Conservation (phyloP, 2,888 invertebrate species). For the Amphipoea oculea region DNA sequence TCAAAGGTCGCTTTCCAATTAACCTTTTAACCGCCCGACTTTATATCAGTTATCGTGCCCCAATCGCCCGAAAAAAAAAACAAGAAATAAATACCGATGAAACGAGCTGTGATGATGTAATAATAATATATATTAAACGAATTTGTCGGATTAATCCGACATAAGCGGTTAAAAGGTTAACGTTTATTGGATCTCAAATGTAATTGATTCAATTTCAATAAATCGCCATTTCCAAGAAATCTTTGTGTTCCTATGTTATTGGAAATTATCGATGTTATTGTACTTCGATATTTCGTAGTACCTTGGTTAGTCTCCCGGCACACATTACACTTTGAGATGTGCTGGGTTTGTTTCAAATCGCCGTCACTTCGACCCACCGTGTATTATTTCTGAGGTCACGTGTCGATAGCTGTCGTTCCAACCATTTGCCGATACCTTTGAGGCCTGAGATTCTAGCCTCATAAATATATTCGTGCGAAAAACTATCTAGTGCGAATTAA, state of each 20-base stretch:
- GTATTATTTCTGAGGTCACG: conserved; percentile 67
- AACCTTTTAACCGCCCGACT: too few species aligned
- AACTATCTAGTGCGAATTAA: conserved; percentile 35
- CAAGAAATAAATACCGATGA: too few species aligned
- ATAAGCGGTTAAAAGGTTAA: not conserved
- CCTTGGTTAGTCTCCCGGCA: conserved; percentile 57
- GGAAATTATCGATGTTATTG: conserved; percentile 12
- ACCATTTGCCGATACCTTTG: conserved; percentile 36
- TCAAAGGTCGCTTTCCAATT: conserved; percentile 27
- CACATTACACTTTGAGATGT: conserved; percentile 72
- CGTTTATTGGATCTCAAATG: conserved; percentile 31
- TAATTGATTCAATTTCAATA: conserved; percentile 34
- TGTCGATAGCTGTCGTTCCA: conserved; percentile 41
- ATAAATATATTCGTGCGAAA: conserved; percentile 54
- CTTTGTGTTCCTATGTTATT: conserved; percentile 17
- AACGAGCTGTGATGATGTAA: too few species aligned
- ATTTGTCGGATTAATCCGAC: too few species aligned
- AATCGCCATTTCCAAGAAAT: conserved; percentile 7
- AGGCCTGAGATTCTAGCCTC: conserved; percentile 25
- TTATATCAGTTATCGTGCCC: too few species aligned
- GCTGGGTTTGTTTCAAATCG: conserved; percentile 73
- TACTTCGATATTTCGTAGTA: conserved; percentile 60
- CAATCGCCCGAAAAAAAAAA: too few species aligned
- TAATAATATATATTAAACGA: too few species aligned
- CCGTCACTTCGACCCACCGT: conserved; percentile 59